These are phyloP conservation scores for Euphydryas editha DNA, from an alignment of 2,888 invertebrate genomes.

Conservation along the genomic window DNA sequence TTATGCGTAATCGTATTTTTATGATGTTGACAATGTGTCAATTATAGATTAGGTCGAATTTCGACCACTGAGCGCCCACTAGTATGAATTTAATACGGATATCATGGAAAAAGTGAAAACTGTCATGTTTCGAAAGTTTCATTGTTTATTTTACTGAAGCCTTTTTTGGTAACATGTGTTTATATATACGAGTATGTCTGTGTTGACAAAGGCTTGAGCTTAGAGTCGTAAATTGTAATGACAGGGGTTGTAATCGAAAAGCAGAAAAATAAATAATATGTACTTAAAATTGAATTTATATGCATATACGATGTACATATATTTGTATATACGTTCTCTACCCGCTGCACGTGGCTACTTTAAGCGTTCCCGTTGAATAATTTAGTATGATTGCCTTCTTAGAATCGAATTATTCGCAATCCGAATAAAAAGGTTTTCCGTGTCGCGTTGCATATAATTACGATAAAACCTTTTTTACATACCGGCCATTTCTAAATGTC, in stretches of 20 bases:
- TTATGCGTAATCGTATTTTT: no score
- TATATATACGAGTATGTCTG: not conserved
- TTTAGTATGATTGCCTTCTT: slow-evolving; percentile 57
- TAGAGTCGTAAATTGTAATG: not conserved
- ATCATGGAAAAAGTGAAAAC: not conserved
- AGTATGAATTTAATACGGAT: not conserved
- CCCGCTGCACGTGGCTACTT: slow-evolving; percentile 18
- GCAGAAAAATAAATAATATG: not conserved
- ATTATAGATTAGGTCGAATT: no score
- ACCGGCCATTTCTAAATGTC: slow-evolving; percentile 17
- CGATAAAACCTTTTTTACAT: slow-evolving; percentile 39
- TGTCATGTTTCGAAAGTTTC: not conserved
- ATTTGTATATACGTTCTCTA: slow-evolving; percentile 13
- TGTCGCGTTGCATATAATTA: slow-evolving; percentile 64
- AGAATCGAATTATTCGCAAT: slow-evolving; percentile 57
- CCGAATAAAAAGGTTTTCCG: slow-evolving; percentile 64
- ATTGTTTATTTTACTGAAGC: not conserved
- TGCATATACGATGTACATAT: not conserved
- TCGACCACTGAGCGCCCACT: no score
- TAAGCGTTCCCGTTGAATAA: slow-evolving; percentile 53
- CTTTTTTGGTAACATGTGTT: not conserved
- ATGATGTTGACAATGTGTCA: no score
- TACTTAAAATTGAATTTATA: not conserved
- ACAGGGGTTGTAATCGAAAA: not conserved
- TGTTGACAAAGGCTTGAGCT: not conserved